These are phyloP conservation scores for Eulemur macaco DNA, from an alignment of 2,113 vertebrate genomes.

Conservation along the genomic window DNA sequence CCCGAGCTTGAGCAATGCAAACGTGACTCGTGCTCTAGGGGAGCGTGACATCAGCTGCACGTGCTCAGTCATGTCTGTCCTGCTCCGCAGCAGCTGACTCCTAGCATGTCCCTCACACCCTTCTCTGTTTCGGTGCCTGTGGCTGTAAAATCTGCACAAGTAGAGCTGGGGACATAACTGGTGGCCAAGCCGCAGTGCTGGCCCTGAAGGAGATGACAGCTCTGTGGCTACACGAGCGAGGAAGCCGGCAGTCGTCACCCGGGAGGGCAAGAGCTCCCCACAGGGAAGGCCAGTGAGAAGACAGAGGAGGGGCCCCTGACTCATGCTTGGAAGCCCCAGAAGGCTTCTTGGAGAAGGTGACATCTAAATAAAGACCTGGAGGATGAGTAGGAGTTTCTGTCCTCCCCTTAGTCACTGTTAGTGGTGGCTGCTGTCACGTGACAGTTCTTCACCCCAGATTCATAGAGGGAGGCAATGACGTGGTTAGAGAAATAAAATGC, in stretches of 20 bases:
- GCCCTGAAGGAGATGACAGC: neutral
- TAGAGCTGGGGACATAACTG: neutral
- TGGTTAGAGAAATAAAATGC: neutral
- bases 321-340: constrained; percentile 33
- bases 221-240: neutral
- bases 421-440: neutral
- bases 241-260: neutral
- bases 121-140: neutral
- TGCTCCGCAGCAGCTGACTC: neutral
- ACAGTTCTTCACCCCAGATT: neutral
- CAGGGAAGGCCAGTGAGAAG: neutral
- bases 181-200: neutral
- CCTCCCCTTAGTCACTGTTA: neutral
- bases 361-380: neutral
- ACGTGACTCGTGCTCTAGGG: neutral
- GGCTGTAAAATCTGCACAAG: too few relatives aligned
- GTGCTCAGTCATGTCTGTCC: neutral
- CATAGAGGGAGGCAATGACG: neutral
- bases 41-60: neutral
- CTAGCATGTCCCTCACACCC: neutral
- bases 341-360: constrained; percentile 40
- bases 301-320: neutral
- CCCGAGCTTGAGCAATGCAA: neutral
- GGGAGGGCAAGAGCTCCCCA: rapidly evolving
- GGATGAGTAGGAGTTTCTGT: constrained; percentile 49